Percentiles rank a stretch among this genome's conserved stretches.
Conservation (phyloP, 2,113 vertebrate species). For the Tragulus kanchil region DNA sequence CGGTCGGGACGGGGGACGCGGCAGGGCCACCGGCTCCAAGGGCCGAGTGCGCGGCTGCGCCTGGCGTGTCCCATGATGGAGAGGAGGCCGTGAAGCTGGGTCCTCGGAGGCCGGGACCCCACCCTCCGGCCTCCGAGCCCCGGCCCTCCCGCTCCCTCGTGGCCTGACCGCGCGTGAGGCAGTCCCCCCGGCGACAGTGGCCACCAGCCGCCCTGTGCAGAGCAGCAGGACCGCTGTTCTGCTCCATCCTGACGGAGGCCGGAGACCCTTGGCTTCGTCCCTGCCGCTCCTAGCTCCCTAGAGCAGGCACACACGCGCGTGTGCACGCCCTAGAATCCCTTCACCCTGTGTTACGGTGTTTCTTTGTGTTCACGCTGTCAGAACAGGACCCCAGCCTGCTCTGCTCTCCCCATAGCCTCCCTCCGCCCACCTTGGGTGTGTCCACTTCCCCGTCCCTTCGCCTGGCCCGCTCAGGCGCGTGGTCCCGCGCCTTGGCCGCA, state of each 20-base stretch:
- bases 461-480: background rate
- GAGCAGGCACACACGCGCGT: no score
- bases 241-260: background rate
- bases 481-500: no score
- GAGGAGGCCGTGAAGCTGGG: background rate
- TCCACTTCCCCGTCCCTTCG: background rate
- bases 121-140: no score
- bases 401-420: accelerated
- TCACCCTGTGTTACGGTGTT: background rate
- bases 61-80: background rate
- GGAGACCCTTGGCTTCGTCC: background rate
- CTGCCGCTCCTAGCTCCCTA: background rate
- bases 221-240: background rate
- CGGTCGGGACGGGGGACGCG: background rate
- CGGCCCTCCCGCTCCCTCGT: background rate
- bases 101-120: background rate
- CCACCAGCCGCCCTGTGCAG: background rate
- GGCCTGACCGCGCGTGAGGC: background rate
- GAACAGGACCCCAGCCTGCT: background rate
- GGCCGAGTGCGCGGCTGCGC: no score
- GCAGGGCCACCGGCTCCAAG: background rate
- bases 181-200: no score
- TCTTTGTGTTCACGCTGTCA: background rate
- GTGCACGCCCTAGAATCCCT: background rate
- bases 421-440: background rate